Evolutionary conservation across 2,888 invertebrate genomes (phyloP).

Genomic region (Rhagophthalmus giganteus): DNA sequence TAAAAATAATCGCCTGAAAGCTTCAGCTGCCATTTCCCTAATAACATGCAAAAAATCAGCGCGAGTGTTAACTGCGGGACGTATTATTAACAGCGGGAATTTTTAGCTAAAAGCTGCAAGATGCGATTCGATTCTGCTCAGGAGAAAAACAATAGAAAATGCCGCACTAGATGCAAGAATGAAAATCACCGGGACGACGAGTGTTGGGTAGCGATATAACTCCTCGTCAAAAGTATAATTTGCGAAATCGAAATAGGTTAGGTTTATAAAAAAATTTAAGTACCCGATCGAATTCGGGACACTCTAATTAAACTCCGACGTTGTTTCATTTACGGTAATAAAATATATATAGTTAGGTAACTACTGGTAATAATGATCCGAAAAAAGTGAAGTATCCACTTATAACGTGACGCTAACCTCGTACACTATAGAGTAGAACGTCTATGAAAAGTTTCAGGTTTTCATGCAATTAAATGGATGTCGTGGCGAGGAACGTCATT

Average conservation of each 20-base stretch:
- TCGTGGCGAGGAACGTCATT: constrained; percentile 17
- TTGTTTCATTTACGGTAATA: too few relatives aligned
- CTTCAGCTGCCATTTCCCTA: constrained; percentile 28
- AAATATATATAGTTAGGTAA: too few relatives aligned
- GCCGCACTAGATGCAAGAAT: constrained; percentile 8
- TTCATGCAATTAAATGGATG: constrained; percentile 23
- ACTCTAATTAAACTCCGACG: too few relatives aligned
- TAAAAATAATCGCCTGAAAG: constrained; percentile 39
- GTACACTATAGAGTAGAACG: constrained; percentile 13
- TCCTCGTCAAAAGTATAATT: too few relatives aligned
- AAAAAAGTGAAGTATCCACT: constrained; percentile 3
- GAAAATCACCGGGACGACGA: too few relatives aligned
- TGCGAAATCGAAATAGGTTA: constrained; percentile 4
- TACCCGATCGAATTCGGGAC: too few relatives aligned
- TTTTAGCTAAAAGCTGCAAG: constrained; percentile 25
- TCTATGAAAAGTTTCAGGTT: constrained; percentile 16
- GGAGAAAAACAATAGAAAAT: constrained; percentile 17
- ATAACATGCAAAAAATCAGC: constrained; percentile 28
- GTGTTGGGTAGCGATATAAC: too few relatives aligned
- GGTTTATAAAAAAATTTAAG: constrained; percentile 9
- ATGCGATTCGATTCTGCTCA: constrained; percentile 11
- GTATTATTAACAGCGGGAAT: constrained; percentile 24
- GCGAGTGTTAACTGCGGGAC: constrained; percentile 26
- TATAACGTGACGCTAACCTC: constrained; percentile 11
- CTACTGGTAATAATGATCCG: too few relatives aligned